Percentiles rank a stretch among this genome's conserved stretches.
These are phyloP conservation scores for Molossus molossus DNA, from an alignment of 2,797 vertebrate species.

Conservation along the genomic window DNA sequence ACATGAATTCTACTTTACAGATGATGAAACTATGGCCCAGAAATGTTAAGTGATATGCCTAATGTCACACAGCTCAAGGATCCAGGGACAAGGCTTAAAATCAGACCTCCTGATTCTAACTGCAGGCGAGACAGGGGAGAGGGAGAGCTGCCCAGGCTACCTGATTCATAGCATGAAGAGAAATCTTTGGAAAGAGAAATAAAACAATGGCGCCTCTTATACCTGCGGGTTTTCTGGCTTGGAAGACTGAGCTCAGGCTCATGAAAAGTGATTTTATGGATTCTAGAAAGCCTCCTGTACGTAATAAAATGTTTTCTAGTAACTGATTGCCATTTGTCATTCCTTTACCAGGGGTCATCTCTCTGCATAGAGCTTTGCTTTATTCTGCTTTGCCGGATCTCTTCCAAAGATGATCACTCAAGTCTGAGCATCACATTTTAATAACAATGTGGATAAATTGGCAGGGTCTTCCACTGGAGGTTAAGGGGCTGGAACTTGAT, in stretches of 20 bases:
- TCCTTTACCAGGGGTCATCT: constrained; percentile 13
- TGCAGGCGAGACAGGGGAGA: neutral
- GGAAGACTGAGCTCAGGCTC: constrained; percentile 19
- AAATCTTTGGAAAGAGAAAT: constrained; percentile 67
- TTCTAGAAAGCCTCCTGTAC: neutral
- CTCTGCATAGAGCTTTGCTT: neutral
- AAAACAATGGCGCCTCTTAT: constrained; percentile 35
- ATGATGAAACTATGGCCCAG: neutral
- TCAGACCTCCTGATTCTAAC: constrained; percentile 16
- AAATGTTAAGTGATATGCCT: constrained; percentile 15
- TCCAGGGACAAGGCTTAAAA: neutral
- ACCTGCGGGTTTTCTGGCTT: constrained; percentile 16
- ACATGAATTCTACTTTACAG: neutral
- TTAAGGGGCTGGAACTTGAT: too few species aligned
- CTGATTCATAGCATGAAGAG: constrained; percentile 24
- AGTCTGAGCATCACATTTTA: neutral
- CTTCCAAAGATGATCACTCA: neutral
- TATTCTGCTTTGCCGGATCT: neutral
- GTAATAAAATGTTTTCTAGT: constrained; percentile 51
- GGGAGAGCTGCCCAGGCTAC: neutral
- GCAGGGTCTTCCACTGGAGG: neutral
- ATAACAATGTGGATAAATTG: neutral
- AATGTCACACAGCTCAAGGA: constrained; percentile 19
- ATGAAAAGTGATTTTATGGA: constrained; percentile 22
- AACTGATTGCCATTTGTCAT: neutral